Base-by-base conservation (phyloP, 2,888 invertebrate species). In the Cephus pygmeus region DNA sequence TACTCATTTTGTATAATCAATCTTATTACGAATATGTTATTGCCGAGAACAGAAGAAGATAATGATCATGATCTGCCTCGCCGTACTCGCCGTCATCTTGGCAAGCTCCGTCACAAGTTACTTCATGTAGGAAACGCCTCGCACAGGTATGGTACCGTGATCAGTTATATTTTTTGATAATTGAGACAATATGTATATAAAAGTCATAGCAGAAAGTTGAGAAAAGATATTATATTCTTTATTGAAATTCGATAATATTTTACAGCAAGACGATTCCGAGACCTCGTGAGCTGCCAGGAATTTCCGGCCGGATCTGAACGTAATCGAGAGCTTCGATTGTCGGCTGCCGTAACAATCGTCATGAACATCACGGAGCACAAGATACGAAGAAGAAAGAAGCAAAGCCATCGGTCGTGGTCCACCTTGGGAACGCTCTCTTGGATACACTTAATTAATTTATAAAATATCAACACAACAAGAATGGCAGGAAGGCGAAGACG, bases 1-100 rank as follows among this genome's bases (percentile, higher is more conserved):
- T 11, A 23, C 30, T 69, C 69, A 71, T 78, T 71, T 75, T 75
- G 76, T 75, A 31, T 31, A 73, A 40, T 12, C 9, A 69, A 35
- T 69, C 30, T 12, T n/a, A 34, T 73, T 56, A 69, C 68, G 11
- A 33, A 79, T 77, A 75, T 85, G 80, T 85, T 84, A 81, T 83
- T 86, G 86, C 84, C 81, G 89, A 93, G 92, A 94, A 94, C 95
- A 97, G 97, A 97, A 97, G 96, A 97, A 97, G 94, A 97, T 97
- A 92, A 96, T 97, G 95, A 97, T 97, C 92, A 94, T 97, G 94
- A 95, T 97, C 93, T 97, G 97, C 93, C 94, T 97, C 92, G 94
- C 95, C 91, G 94, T 97, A 91, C 94, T 97, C 91, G 94, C 95
- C 90, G 94, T 96, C 90, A 94, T 97, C 90, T 91, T 94, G 85